Base-by-base conservation (phyloP, 1,140 invertebrate genomes). In the Probaryconus sp. region DNA sequence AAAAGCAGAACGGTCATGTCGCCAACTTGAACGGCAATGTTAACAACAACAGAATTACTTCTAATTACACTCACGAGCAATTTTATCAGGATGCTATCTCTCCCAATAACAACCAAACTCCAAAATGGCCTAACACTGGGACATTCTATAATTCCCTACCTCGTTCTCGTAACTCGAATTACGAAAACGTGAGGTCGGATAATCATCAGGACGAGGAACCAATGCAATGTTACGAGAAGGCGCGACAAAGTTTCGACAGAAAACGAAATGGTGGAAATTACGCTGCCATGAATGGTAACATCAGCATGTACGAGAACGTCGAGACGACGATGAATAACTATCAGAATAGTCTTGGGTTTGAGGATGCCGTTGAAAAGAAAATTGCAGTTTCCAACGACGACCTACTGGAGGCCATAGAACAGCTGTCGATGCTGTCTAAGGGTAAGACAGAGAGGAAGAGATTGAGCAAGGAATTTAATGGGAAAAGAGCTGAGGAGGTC, bases 371-470 rank as follows among this genome's bases (percentile, higher is more conserved):
- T 14, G 89, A 89, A 51, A 89, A 89, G 51, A 88, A 87, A 68
- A 77, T 89, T 24, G 85, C 87, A 7, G 83, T 89, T 63, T 86
- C 87, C 13, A 86, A 87, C 73, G 87, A 89, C 69, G 88, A 89
- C 61, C 79, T 87, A 7, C 77, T 89, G 6, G 87, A 87, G 35
- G 86, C 83, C 4, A 87, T 87, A 37, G 85, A 88, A 53, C 86
- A 86, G 50, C 42, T 87, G 2, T 84, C 84, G 4, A 86, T 85
- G 80, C 76, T 87, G 3, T 85, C 85, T 0, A 88, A 85, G 58
- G 81, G 85, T 3, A 71, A 47, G 17, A 42, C 75, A 9, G 83
- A 79, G 1, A 83, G 83, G 3, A 87, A 87, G 82, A 89, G 75
- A 81, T 89, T 79, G 40, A 90, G 81, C 83, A 84, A 75, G 31